Conservation (phyloP, 2,888 invertebrate genomes). For the Apamea crenata region DNA sequence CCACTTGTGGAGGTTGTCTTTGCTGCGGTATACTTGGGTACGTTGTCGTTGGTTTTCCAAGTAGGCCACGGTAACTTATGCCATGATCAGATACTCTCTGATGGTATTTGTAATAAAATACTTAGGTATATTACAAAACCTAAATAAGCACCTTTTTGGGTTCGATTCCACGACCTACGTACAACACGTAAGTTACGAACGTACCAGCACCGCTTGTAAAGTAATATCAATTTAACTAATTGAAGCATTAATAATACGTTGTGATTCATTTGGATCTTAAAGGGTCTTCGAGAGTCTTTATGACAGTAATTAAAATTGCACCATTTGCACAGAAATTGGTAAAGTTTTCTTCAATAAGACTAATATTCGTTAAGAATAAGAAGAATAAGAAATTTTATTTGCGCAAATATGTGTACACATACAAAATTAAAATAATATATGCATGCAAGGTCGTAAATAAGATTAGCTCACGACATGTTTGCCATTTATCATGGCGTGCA, state of each 20-base stretch:
- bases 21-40: too few species aligned
- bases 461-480: too few species aligned
- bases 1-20: too few species aligned
- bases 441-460: too few species aligned
- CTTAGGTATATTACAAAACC: not conserved
- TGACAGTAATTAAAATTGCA: constrained; percentile 39
- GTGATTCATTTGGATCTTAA: constrained; percentile 12
- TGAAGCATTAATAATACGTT: not conserved
- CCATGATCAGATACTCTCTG: too few species aligned
- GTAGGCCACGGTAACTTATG: too few species aligned
- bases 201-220: not conserved
- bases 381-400: too few species aligned
- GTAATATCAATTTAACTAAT: not conserved
- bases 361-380: constrained; percentile 19
- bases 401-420: too few species aligned
- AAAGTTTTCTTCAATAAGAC: constrained; percentile 26
- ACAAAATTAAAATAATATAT: too few species aligned
- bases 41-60: too few species aligned
- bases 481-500: too few species aligned
- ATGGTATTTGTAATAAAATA: not conserved
- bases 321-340: constrained; percentile 17
- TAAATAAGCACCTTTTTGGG: not conserved
- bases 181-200: not conserved
- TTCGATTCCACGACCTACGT: not conserved
- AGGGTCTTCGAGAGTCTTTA: not conserved